Conservation (phyloP, 2,113 vertebrate genomes). For the Mystacornis crossleyi region DNA sequence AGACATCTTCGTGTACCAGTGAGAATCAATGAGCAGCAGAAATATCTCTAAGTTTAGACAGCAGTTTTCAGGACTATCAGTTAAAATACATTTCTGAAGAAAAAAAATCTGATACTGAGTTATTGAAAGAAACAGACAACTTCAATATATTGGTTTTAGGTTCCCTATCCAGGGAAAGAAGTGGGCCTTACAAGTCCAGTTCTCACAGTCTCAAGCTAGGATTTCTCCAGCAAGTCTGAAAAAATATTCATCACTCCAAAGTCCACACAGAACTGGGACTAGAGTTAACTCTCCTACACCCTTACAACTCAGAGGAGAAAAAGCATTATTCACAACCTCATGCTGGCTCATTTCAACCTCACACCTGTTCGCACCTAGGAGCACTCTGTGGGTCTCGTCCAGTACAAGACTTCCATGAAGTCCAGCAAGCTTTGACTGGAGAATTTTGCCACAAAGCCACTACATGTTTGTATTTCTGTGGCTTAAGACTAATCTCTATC, state of each 20-base stretch:
- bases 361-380: rapidly evolving
- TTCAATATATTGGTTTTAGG: neutral
- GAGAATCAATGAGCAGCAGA: neutral
- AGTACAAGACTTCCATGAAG: neutral
- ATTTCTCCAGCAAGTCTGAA: neutral
- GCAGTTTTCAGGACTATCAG: neutral
- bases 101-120: neutral
- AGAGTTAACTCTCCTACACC: neutral
- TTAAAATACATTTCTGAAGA: neutral
- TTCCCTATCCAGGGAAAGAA: neutral
- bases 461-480: neutral
- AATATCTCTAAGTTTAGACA: neutral
- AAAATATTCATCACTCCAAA: neutral
- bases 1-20: neutral
- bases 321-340: neutral
- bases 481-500: neutral
- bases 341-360: neutral
- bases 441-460: neutral
- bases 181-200: neutral
- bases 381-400: neutral
- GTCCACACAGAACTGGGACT: neutral
- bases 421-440: neutral
- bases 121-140: neutral
- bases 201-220: neutral
- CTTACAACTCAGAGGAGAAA: neutral